Evolutionary conservation across 1,140 invertebrate genomes (phyloP).

Genomic region (Xylocopa sonorina): DNA sequence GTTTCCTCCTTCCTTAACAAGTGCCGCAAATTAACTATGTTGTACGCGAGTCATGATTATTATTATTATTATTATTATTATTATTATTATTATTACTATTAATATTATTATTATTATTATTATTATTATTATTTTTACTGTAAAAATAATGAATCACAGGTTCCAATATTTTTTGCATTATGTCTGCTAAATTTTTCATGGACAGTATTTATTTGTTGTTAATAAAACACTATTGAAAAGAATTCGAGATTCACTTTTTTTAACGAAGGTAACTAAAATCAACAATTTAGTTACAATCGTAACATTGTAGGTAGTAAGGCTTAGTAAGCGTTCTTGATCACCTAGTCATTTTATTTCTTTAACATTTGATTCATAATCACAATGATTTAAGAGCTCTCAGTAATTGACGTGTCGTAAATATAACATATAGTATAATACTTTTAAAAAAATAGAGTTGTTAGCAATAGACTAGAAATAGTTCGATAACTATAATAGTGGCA

Average conservation of each 20-base stretch:
- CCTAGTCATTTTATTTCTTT: slow-evolving; percentile 69
- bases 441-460: slow-evolving; percentile 71
- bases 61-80: background rate
- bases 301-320: background rate
- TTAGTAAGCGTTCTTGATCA: background rate
- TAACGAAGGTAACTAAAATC: background rate
- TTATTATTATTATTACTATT: no score
- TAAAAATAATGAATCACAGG: slow-evolving; percentile 25
- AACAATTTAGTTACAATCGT: background rate
- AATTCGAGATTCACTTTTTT: slow-evolving; percentile 12
- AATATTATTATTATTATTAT: no score
- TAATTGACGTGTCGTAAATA: slow-evolving; percentile 70
- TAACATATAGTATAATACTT: slow-evolving; percentile 61
- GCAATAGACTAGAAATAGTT: slow-evolving; percentile 69
- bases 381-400: slow-evolving; percentile 65
- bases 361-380: slow-evolving; percentile 70
- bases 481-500: slow-evolving; percentile 55
- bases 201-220: slow-evolving; percentile 79
- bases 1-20: slow-evolving; percentile 23
- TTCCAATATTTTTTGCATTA: slow-evolving; percentile 59
- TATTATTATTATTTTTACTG: slow-evolving; percentile 5
- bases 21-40: slow-evolving; percentile 37
- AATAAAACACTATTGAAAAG: slow-evolving; percentile 73
- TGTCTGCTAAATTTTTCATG: slow-evolving; percentile 72
- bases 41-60: slow-evolving; percentile 5